Evolutionary conservation across 2,113 vertebrate genomes (phyloP).

Genomic region (Plecotus auritus): DNA sequence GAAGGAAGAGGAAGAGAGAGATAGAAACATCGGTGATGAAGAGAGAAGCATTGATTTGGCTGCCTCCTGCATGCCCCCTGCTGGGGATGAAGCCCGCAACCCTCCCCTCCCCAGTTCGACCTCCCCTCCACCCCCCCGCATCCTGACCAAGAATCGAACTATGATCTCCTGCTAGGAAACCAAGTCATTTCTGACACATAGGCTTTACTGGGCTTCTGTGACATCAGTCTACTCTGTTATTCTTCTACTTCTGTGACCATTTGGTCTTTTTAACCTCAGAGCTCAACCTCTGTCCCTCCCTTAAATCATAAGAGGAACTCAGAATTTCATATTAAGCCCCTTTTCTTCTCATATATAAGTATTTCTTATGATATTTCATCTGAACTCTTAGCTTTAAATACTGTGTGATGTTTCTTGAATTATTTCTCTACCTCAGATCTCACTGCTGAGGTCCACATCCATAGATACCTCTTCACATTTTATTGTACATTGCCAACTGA

Average conservation of each 20-base stretch:
- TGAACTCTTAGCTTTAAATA: neutral
- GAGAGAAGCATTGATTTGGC: no score
- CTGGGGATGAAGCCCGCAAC: no score
- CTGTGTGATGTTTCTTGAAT: neutral
- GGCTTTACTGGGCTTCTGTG: neutral
- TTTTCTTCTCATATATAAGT: neutral
- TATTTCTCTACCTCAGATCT: neutral
- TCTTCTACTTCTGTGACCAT: neutral
- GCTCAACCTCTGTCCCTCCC: neutral
- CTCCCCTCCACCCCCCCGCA: no score
- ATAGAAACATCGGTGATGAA: no score
- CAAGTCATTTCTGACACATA: neutral
- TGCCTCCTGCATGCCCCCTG: no score
- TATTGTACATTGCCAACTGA: neutral
- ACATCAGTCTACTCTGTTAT: neutral
- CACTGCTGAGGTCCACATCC: neutral
- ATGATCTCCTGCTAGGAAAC: no score
- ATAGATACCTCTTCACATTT: neutral
- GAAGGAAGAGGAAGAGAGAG: no score
- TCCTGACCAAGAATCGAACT: no score
- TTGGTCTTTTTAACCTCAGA: neutral
- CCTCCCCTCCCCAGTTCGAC: rapidly evolving
- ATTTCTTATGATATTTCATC: neutral
- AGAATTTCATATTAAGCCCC: neutral
- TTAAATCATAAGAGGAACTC: neutral